phyloP scores from a whole-genome alignment of 92 coral and sea anemone genomes.

The Chrysogorgia sp. region DNA sequence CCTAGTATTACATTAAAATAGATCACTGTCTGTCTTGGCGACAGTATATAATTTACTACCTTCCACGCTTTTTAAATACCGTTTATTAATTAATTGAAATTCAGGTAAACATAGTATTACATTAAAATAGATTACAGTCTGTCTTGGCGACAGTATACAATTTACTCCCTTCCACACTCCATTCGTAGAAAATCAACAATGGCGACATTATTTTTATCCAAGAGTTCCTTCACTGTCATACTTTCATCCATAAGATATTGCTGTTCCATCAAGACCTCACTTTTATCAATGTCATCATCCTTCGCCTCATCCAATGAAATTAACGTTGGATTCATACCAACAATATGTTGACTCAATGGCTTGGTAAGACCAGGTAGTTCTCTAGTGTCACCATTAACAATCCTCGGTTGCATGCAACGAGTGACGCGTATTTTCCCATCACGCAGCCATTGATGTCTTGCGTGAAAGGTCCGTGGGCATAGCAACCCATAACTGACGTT shows the following conservation, averaged over 20 bases:
- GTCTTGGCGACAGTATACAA: too few species aligned
- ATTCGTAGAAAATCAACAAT: slow-evolving; percentile 91
- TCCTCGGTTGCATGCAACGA: slow-evolving; percentile 68
- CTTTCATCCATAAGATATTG: slow-evolving; percentile 76
- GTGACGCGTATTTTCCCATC: slow-evolving; percentile 88
- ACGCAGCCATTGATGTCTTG: slow-evolving; percentile 55
- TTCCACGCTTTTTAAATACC: too few species aligned
- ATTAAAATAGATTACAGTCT: too few species aligned
- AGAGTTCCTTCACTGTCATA: slow-evolving; percentile 72
- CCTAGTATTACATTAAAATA: too few species aligned
- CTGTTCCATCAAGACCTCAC: slow-evolving; percentile 76
- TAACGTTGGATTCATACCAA: slow-evolving; percentile 88
- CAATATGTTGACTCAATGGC: slow-evolving; percentile 82
- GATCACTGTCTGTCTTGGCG: too few species aligned
- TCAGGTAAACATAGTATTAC: too few species aligned
- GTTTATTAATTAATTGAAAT: too few species aligned
- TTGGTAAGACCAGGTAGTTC: slow-evolving; percentile 57
- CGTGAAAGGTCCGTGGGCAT: slow-evolving; percentile 88
- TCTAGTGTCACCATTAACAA: not conserved
- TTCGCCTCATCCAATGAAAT: slow-evolving; percentile 60
- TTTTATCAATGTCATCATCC: slow-evolving; percentile 15
- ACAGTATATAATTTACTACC: too few species aligned
- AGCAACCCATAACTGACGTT: slow-evolving; percentile 74
- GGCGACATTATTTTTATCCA: slow-evolving; percentile 59
- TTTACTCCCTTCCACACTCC: slow-evolving; percentile 56